Evolutionary conservation across 1,140 invertebrate species (phyloP).

Genomic region (Hormaphis cornu): DNA sequence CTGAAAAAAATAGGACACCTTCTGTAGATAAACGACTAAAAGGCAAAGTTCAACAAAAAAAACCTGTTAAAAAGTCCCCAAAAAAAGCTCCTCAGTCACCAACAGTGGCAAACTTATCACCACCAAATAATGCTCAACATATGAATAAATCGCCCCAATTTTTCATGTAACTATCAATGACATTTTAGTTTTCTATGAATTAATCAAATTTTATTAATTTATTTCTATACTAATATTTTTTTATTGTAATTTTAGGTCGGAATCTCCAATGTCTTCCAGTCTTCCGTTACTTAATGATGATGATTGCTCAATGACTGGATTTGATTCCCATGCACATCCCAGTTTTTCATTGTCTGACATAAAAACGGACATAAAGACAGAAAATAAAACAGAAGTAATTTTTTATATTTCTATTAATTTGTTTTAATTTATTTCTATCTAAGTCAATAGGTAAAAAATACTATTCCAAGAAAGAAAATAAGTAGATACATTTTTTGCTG

Average conservation of each 20-base stretch:
- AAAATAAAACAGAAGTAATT: conserved; percentile 11
- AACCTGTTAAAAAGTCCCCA: conserved; percentile 25
- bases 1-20: conserved; percentile 14
- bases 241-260: conserved; percentile 1
- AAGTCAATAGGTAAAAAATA: too few relatives aligned
- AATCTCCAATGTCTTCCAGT: conserved; percentile 30
- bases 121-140: conserved; percentile 31
- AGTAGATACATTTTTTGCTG: too few relatives aligned
- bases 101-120: conserved; percentile 26
- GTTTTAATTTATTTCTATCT: neutral
- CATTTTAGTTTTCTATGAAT: neutral
- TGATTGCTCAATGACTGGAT: conserved; percentile 30
- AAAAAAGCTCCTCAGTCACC: conserved; percentile 22
- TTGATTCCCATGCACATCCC: conserved; percentile 29
- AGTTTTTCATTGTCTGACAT: conserved; percentile 20
- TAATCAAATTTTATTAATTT: neutral
- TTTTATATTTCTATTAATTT: neutral
- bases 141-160: conserved; percentile 28
- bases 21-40: conserved; percentile 20
- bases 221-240: neutral
- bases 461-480: too few relatives aligned
- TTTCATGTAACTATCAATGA: conserved; percentile 5
- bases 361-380: conserved; percentile 11
- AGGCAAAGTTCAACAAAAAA: conserved; percentile 9
- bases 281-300: conserved; percentile 25